These are phyloP conservation scores for Buphagus erythrorhynchus DNA, from an alignment of 2,797 vertebrate genomes.

Conservation along the genomic window DNA sequence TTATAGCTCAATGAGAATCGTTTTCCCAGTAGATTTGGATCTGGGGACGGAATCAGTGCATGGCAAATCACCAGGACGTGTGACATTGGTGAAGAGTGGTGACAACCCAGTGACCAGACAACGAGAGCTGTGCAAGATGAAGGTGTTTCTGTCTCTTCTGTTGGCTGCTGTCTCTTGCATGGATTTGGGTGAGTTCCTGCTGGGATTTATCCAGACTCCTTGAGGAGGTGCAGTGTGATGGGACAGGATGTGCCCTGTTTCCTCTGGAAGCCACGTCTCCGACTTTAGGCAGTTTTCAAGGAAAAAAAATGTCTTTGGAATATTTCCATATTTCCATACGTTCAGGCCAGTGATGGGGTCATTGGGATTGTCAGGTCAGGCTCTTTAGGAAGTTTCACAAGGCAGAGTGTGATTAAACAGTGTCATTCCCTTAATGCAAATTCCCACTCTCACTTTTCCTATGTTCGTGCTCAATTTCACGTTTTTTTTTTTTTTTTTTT, in stretches of 20 bases:
- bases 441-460: not conserved
- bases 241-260: rapidly evolving
- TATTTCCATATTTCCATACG: not conserved
- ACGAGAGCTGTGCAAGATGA: not conserved
- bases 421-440: not conserved
- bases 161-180: not conserved
- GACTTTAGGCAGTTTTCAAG: not conserved
- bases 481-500: no score
- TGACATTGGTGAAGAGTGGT: not conserved
- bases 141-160: not conserved
- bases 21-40: conserved; percentile 25
- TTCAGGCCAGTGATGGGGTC: not conserved
- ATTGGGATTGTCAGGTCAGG: not conserved
- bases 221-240: not conserved
- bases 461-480: not conserved
- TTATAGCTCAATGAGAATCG: not conserved
- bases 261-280: not conserved
- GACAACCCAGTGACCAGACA: not conserved
- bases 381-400: not conserved
- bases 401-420: not conserved
- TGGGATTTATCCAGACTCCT: not conserved
- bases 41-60: rapidly evolving
- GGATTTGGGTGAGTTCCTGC: conserved; percentile 1
- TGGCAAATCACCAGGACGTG: not conserved
- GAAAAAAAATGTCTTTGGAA: not conserved